Conservation (phyloP, 1,140 invertebrate genomes). For the Pentalonia nigronervosa region DNA sequence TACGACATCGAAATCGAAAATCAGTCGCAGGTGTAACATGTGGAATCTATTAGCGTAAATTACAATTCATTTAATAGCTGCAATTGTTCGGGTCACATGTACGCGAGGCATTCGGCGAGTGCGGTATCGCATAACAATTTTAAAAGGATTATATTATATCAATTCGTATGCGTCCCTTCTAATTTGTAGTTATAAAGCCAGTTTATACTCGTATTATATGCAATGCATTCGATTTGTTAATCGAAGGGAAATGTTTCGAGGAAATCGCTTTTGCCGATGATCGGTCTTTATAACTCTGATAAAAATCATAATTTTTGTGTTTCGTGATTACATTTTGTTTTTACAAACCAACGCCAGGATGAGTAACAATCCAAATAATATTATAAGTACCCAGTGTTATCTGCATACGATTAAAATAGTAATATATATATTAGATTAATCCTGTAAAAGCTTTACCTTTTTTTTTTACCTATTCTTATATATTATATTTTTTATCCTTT, state of each 20-base stretch:
- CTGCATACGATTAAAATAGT: background rate
- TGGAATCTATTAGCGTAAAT: slow-evolving; percentile 7
- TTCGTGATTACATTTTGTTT: background rate
- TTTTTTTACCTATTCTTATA: background rate
- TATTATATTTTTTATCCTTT: background rate
- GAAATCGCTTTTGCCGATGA: background rate
- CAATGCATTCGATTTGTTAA: slow-evolving; percentile 3
- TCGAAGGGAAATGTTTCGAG: too few species aligned
- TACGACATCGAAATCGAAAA: background rate
- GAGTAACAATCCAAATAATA: background rate
- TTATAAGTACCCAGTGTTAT: background rate
- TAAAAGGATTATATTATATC: background rate
- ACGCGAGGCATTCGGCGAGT: background rate
- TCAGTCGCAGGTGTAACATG: slow-evolving; percentile 16
- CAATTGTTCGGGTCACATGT: background rate
- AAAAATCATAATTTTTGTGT: background rate
- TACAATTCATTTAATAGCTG: background rate
- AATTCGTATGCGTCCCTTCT: slow-evolving; percentile 12
- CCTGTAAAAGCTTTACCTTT: background rate
- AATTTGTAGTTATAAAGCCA: background rate
- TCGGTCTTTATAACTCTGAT: background rate
- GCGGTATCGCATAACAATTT: slow-evolving; percentile 1
- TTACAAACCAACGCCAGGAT: background rate
- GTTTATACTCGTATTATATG: background rate
- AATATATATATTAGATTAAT: background rate